A percentile compares a stretch with the other conserved stretches of the same genome.
phyloP scores from a whole-genome alignment of 2,888 invertebrate genomes.

The Hirtodrosophila trivittata region DNA sequence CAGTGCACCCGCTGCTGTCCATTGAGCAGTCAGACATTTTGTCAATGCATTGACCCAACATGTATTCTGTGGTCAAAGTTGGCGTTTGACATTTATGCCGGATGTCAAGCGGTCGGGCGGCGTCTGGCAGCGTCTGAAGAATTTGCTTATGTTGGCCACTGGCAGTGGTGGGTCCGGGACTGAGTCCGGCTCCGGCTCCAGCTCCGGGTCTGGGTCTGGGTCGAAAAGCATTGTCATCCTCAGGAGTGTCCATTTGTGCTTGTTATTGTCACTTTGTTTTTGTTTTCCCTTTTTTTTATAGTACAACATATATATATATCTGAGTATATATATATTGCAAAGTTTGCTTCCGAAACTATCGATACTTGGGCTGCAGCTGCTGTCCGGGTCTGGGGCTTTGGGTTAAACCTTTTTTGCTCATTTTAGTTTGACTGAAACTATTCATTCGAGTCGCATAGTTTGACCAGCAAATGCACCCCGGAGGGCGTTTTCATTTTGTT shows the following conservation, averaged over 20 bases:
- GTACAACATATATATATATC: neutral
- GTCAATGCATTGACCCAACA: conserved; percentile 73
- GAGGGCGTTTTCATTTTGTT: conserved; percentile 72
- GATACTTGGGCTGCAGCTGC: conserved; percentile 39
- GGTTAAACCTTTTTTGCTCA: conserved; percentile 65
- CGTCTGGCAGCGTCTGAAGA: conserved; percentile 52
- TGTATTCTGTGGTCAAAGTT: conserved; percentile 77
- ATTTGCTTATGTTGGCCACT: conserved; percentile 34
- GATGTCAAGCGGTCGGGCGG: conserved; percentile 64
- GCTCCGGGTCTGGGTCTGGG: neutral
- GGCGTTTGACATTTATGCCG: conserved; percentile 77
- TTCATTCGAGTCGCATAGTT: conserved; percentile 58
- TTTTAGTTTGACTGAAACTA: conserved; percentile 66
- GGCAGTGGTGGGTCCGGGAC: neutral
- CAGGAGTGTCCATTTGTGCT: conserved; percentile 71
- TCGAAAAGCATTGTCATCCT: conserved; percentile 61
- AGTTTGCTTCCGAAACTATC: conserved; percentile 67
- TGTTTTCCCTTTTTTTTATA: conserved; percentile 32
- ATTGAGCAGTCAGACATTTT: conserved; percentile 45
- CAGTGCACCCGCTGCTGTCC: neutral
- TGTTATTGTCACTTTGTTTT: conserved; percentile 73
- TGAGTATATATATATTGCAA: conserved; percentile 29
- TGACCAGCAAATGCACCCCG: conserved; percentile 70
- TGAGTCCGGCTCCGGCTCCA: neutral
- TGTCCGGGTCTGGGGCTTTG: conserved; percentile 4